Conservation (phyloP, 2,113 vertebrate species). For the Platichthys stellatus region DNA sequence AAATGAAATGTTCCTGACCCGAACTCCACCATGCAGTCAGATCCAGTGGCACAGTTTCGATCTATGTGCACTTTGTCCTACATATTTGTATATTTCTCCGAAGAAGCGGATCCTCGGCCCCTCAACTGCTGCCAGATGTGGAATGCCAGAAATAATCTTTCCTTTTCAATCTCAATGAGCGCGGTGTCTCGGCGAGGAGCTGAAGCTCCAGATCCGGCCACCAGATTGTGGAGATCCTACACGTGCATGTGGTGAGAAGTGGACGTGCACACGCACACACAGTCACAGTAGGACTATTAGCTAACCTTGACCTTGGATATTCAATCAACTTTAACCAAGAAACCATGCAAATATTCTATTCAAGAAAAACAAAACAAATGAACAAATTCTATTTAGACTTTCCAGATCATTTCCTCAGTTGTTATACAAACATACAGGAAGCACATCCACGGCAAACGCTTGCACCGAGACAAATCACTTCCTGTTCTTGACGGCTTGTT, state of each 20-base stretch:
- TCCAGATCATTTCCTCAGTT: constrained; percentile 13
- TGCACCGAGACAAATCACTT: constrained; percentile 10
- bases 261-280: neutral
- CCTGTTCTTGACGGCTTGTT: neutral
- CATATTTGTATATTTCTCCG: constrained; percentile 73
- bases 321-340: neutral
- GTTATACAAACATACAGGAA: neutral
- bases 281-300: neutral
- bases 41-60: constrained; percentile 10
- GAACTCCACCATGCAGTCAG: constrained; percentile 3
- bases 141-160: constrained; percentile 69
- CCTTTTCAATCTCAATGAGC: constrained; percentile 51
- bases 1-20: constrained; percentile 1
- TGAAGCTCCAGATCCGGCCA: constrained; percentile 28
- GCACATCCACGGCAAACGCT: constrained; percentile 5
- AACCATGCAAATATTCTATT: neutral
- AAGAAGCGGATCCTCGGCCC: constrained; percentile 43
- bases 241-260: neutral
- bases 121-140: constrained; percentile 74
- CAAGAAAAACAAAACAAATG: neutral
- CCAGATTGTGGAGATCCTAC: constrained; percentile 24
- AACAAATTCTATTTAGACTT: neutral
- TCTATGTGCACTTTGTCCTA: constrained; percentile 73
- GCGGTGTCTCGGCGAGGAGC: constrained; percentile 44
- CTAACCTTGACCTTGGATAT: neutral